Base-by-base conservation (phyloP, 92 coral and sea anemone species). In the Umimayanthus kanabou region DNA sequence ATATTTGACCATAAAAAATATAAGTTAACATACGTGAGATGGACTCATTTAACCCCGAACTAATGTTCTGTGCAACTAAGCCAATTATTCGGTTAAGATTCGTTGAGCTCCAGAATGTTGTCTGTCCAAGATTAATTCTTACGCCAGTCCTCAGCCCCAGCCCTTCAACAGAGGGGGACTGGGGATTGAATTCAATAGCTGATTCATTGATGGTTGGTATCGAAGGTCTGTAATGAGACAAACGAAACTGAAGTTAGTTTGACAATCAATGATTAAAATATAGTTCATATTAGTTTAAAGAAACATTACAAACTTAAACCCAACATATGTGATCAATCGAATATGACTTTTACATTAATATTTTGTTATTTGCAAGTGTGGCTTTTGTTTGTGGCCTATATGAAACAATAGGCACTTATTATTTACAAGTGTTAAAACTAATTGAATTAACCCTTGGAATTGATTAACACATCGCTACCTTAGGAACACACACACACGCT, bases 1-100 rank as follows among this genome's bases (percentile, higher is more conserved):
- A 4, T n/a, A 1, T 30, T 8, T 20, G 3, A 7, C n/a, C 14
- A 29, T 40, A 8, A 13, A 1, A 74, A 13, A 11, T 8, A 23
- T 33, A 16, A 0, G 28, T 16, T 9, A n/a, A 83, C 87, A 10
- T 69, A 70, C 87, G 13, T 45, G 87, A 69, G 20, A 70, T 69
- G 25, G 87, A 69, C 16, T 45, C 26, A 18, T 83, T 83, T 9
- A 83, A 73, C 14, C 77, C 87, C 39, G 65, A 67, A 47, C 57
- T 69, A n/a, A 83, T 67, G 45, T 83, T 69, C 22, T n/a, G 64
- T 15, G 77, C 78, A 67, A 69, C 1, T 15, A 53, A 43, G 13
- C 77, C 87, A 69, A 49, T 83, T 83, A 83, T 83, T 45, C 87
- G 87, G 78, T 83, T 64, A 49, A 83, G 25, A 47, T 83, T 83